These are phyloP conservation scores for Bombycilla garrulus DNA, from an alignment of 2,113 vertebrate species.

Conservation along the genomic window DNA sequence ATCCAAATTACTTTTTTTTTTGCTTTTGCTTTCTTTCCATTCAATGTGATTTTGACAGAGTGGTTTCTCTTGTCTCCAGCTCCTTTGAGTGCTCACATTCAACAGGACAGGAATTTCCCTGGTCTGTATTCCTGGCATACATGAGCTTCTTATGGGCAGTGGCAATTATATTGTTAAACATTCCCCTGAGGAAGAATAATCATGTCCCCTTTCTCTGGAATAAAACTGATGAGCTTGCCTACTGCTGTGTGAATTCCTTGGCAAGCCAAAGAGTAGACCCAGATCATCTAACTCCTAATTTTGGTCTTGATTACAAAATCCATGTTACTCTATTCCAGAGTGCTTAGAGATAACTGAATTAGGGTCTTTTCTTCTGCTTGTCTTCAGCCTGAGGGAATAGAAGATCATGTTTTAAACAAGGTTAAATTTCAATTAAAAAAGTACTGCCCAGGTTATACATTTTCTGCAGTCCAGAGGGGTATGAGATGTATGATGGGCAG, in stretches of 20 bases:
- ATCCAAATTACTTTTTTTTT: not conserved
- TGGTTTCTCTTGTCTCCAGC: not conserved
- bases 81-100: not conserved
- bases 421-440: not conserved
- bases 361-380: not conserved
- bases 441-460: not conserved
- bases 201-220: not conserved
- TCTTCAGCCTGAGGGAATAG: not conserved
- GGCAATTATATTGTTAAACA: slow-evolving; percentile 15
- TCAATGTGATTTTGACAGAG: not conserved
- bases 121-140: slow-evolving; percentile 10
- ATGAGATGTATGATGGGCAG: not conserved
- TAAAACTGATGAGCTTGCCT: not conserved
- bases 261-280: not conserved
- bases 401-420: not conserved
- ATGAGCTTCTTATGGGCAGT: not conserved
- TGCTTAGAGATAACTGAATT: not conserved
- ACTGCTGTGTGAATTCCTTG: not conserved
- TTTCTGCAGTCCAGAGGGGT: not conserved
- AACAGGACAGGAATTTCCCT: slow-evolving; percentile 18
- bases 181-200: not conserved
- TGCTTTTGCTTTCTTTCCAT: not conserved
- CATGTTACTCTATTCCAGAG: not conserved
- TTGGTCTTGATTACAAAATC: not conserved
- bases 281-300: not conserved